These are phyloP conservation scores for Pseudorectes ferrugineus DNA, from an alignment of 2,113 vertebrate species.

Conservation along the genomic window DNA sequence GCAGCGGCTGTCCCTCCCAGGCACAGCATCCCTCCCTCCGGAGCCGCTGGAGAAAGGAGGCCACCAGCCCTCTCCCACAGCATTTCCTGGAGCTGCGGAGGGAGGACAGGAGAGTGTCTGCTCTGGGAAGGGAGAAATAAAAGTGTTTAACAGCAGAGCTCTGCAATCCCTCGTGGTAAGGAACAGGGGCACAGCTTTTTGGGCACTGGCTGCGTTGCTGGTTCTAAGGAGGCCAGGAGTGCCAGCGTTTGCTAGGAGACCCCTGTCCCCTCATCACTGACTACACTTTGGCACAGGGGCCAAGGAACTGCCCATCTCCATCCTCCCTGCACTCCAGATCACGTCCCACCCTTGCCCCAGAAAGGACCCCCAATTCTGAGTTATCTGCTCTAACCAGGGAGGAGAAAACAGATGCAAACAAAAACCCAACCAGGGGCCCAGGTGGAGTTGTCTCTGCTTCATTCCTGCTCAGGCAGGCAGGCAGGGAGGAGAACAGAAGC, in stretches of 20 bases:
- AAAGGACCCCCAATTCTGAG: not conserved
- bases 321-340: not conserved
- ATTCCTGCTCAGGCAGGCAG: not conserved
- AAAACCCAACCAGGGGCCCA: not conserved
- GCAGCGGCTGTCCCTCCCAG: not conserved
- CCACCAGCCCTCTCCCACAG: not conserved
- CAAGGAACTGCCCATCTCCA: not conserved
- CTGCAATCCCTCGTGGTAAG: not conserved
- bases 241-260: fast-evolving
- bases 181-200: not conserved
- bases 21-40: not conserved
- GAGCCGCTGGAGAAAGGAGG: not conserved
- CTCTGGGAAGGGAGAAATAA: slow-evolving; percentile 28
- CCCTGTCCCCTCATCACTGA: fast-evolving
- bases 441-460: not conserved
- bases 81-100: not conserved
- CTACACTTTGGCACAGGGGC: not conserved
- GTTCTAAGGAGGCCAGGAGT: not conserved
- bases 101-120: not conserved
- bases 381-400: not conserved
- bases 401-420: not conserved
- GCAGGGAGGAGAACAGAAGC: not conserved
- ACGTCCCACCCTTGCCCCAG: fast-evolving
- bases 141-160: slow-evolving; percentile 9
- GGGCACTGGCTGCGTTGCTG: fast-evolving